Evolutionary conservation across 2,888 invertebrate genomes (phyloP).

Genomic region (Ptychoptera albimana): DNA sequence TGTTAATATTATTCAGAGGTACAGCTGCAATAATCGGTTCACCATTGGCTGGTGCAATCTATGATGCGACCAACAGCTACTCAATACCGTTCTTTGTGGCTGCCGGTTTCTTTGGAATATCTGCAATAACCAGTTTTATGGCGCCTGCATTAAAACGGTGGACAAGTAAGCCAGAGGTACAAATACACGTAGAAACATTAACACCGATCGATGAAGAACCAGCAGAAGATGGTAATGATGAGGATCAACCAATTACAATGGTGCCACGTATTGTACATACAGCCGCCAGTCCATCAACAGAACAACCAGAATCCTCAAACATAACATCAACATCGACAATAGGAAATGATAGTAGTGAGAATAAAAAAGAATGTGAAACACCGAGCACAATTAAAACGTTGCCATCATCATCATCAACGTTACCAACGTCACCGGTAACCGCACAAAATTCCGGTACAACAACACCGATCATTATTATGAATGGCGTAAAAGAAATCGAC

Average conservation of each 20-base stretch:
- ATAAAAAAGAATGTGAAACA: neutral
- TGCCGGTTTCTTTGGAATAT: constrained; percentile 68
- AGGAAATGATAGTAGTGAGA: neutral
- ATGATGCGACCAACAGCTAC: constrained; percentile 73
- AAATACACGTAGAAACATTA: constrained; percentile 50
- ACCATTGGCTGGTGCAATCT: constrained; percentile 73
- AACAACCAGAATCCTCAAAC: constrained; percentile 11
- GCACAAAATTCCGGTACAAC: constrained; percentile 10
- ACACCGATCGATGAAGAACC: constrained; percentile 77
- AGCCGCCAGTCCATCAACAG: constrained; percentile 42
- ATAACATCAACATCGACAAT: constrained; percentile 29
- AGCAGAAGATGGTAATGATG: constrained; percentile 56
- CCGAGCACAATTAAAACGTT: constrained; percentile 11
- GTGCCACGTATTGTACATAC: constrained; percentile 66
- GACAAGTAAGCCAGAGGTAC: constrained; percentile 39
- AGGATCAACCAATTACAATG: constrained; percentile 59
- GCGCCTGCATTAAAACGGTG: constrained; percentile 54
- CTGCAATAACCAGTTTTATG: constrained; percentile 71
- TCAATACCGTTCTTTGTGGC: constrained; percentile 87
- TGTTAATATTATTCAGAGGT: constrained; percentile 89
- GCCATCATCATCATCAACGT: constrained; percentile 2
- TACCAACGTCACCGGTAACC: constrained; percentile 4
- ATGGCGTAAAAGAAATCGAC: constrained; percentile 16
- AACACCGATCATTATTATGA: constrained; percentile 7
- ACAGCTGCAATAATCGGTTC: constrained; percentile 81